Conservation (phyloP, 2,113 vertebrate genomes). For the Hassar affinis region DNA sequence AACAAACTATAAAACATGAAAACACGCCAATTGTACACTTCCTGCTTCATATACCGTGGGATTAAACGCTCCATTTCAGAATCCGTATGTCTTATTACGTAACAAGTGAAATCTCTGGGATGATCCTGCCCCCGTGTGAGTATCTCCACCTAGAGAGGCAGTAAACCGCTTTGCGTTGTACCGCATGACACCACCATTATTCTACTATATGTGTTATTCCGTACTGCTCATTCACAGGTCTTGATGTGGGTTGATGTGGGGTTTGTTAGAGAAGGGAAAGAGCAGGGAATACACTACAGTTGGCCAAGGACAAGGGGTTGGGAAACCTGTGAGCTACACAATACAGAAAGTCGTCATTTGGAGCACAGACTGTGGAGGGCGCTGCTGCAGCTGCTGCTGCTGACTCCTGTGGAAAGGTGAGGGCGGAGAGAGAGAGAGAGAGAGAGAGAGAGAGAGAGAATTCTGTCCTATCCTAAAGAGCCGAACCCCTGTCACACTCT, state of each 20-base stretch:
- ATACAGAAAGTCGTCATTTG: background rate
- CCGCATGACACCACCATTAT: too few relatives aligned
- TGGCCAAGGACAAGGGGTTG: background rate
- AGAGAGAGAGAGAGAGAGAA: slow-evolving; percentile 8
- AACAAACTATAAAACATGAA: too few relatives aligned
- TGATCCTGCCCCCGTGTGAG: too few relatives aligned
- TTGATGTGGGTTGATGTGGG: too few relatives aligned
- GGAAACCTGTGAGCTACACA: background rate
- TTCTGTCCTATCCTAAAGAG: background rate
- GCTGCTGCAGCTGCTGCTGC: background rate
- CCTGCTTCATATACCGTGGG: too few relatives aligned
- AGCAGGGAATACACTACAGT: background rate
- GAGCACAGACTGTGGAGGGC: slow-evolving; percentile 12
- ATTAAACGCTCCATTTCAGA: too few relatives aligned
- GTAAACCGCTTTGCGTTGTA: too few relatives aligned
- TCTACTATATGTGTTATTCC: background rate
- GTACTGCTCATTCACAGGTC: background rate
- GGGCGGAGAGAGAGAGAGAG: background rate
- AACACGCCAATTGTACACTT: too few relatives aligned
- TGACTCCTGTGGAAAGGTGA: background rate
- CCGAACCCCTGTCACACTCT: background rate
- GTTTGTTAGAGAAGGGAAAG: too few relatives aligned
- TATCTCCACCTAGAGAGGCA: too few relatives aligned
- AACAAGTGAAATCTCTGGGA: too few relatives aligned
- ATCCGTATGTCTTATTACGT: too few relatives aligned